Evolutionary conservation across 2,797 vertebrate species (phyloP), one percentile per base, ranked within the genome.

Genomic region (Rachycentron canadum): DNA sequence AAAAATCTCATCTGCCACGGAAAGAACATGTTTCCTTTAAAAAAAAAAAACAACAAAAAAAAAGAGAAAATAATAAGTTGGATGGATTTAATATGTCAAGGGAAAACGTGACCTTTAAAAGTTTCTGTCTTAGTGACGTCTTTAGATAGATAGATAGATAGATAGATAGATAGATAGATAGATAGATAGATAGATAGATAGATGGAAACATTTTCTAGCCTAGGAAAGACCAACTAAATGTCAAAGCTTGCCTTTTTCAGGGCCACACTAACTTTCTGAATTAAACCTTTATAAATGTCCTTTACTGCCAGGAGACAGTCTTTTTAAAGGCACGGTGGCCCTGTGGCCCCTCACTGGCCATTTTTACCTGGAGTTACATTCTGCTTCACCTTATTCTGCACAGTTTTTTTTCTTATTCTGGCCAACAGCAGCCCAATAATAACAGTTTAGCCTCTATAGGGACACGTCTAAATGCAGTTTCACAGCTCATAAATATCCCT

Each of bases 261-360:
- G 67, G 57, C 34, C 30, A 26, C 4, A 1, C 30, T n/a, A 65
- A 60, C 72, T 59, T 78, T 74, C 50, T 53, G 55, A 80, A 58
- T 75, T 36, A 79, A 86, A 81, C 76, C 52, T 83, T 78, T 69
- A 1, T 10, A 91, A 90, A 88, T 85, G 83, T 81, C 74, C 65
- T 34, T 61, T 30, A 78, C 69, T 1, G 72, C 82, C 74, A 50
- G 82, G 38, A 79, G 81, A 84, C 66, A 68, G 64, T 61, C 50
- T 25, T 73, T 36, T 66, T 34, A 64, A 79, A 83, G 63, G 66
- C 34, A 13, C 1, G 45, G 60, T 58, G 74, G 69, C 78, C 81
- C 10, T 1, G 19, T 59, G 67, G 76, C 79, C 32, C 47, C 36
- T 60, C 13, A 7, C 63, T 47, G 49, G 63, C 28, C 73, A 19